A percentile compares a stretch with the other conserved stretches of the same genome.
Conservation (phyloP, 2,888 invertebrate species). For the Hoplodrina ambigua region DNA sequence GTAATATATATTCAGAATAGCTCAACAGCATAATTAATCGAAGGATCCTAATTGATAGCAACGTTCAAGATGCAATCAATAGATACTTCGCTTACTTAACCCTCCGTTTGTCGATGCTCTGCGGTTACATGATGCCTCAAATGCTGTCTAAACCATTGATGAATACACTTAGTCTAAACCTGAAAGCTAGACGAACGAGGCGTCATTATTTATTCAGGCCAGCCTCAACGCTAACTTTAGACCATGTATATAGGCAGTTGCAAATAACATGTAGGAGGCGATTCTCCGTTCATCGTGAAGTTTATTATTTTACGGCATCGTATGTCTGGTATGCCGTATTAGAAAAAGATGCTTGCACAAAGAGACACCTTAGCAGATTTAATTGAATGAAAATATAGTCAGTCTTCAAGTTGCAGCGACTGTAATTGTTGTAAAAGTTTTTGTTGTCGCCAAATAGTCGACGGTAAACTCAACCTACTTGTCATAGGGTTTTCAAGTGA, state of each 20-base stretch:
- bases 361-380: neutral
- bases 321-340: neutral
- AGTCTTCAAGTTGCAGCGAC: neutral
- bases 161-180: neutral
- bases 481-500: neutral
- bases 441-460: neutral
- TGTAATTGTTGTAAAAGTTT: too few species aligned
- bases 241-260: neutral
- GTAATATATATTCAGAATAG: neutral
- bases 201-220: conserved; percentile 16
- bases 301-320: neutral
- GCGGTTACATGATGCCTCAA: conserved; percentile 1
- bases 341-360: neutral
- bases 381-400: neutral
- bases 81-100: neutral
- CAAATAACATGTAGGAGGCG: neutral
- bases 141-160: conserved; percentile 16
- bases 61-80: conserved; percentile 11
- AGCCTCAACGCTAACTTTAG: conserved; percentile 1
- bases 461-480: neutral
- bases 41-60: neutral
- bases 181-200: neutral
- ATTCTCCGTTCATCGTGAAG: too few species aligned
- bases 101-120: neutral
- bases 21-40: neutral